These are phyloP conservation scores for Mesorhabditis spiculigera DNA, from an alignment of 2,888 invertebrate genomes.

Conservation along the genomic window DNA sequence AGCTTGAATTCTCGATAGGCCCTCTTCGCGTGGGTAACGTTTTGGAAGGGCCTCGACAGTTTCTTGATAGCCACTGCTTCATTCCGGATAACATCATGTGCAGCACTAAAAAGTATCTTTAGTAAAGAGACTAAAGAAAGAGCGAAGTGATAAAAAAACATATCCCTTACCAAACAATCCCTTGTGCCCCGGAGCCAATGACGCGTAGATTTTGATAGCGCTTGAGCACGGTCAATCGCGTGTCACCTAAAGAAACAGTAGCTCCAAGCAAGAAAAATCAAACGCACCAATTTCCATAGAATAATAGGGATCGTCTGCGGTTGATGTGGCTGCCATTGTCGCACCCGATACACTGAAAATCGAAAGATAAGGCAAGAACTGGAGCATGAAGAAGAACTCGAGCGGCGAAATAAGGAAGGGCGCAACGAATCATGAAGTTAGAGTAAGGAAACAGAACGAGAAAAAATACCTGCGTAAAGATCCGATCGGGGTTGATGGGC, in stretches of 20 bases:
- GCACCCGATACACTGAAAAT: background rate
- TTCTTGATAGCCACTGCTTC: conserved; percentile 97
- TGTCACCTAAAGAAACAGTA: conserved; percentile 75
- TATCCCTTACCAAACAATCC: conserved; percentile 87
- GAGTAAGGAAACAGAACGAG: background rate
- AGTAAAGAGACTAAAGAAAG: background rate
- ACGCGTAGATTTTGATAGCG: conserved; percentile 96
- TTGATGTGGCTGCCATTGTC: conserved; percentile 13
- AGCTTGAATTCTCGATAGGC: conserved; percentile 98
- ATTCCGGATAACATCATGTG: conserved; percentile 89
- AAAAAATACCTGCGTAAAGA: conserved; percentile 14
- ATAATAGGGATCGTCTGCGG: conserved; percentile 18
- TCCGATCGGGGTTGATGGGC: conserved; percentile 21
- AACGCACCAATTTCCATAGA: conserved; percentile 20
- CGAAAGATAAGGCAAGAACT: too few species aligned
- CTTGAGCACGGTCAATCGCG: conserved; percentile 93
- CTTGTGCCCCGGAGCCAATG: conserved; percentile 98
- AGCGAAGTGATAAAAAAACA: conserved; percentile 5
- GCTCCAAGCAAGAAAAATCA: background rate
- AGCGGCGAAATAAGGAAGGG: too few species aligned
- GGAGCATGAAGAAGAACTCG: too few species aligned
- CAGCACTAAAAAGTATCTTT: conserved; percentile 71
- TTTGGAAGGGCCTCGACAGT: conserved; percentile 96
- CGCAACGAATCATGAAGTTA: too few species aligned
- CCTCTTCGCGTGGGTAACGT: conserved; percentile 97